Conservation (phyloP, 2,888 invertebrate genomes). For the Chironomus tentans region DNA sequence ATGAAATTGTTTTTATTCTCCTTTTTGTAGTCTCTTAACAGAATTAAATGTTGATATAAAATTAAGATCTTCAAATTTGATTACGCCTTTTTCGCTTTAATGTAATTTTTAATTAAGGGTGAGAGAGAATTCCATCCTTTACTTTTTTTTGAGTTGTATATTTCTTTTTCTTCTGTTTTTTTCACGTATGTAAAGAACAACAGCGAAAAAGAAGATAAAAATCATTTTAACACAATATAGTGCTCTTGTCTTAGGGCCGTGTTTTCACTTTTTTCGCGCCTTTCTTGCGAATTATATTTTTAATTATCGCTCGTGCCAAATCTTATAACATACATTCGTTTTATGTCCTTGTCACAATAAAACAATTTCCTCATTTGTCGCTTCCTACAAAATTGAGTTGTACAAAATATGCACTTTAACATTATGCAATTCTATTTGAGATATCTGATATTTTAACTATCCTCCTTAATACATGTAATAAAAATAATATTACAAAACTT, state of each 20-base stretch:
- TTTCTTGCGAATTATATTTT: conserved; percentile 7
- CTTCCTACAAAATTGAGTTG: not conserved
- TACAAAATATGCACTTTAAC: no score
- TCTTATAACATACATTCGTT: conserved; percentile 11
- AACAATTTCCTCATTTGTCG: conserved; percentile 11
- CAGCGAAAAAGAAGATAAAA: not conserved
- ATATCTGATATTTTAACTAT: no score
- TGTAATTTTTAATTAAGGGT: conserved; percentile 21
- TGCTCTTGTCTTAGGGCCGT: not conserved
- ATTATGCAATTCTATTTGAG: no score
- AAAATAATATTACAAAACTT: no score
- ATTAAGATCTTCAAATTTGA: conserved; percentile 15
- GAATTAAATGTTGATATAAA: conserved; percentile 14
- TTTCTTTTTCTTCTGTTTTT: not conserved
- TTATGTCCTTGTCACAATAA: conserved; percentile 11
- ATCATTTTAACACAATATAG: conserved; percentile 1
- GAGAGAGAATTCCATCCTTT: conserved; percentile 12
- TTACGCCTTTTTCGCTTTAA: not conserved
- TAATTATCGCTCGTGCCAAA: conserved; percentile 11
- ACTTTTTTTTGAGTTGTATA: not conserved
- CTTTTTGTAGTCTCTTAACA: not conserved
- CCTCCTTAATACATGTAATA: no score
- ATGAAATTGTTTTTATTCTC: not conserved
- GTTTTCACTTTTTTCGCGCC: conserved; percentile 15
- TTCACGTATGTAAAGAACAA: not conserved